A percentile compares a stretch with the other conserved stretches of the same genome.
Evolutionary conservation across 1,140 invertebrate species (phyloP).

Genomic region (Propsilocerus akamusi): DNA sequence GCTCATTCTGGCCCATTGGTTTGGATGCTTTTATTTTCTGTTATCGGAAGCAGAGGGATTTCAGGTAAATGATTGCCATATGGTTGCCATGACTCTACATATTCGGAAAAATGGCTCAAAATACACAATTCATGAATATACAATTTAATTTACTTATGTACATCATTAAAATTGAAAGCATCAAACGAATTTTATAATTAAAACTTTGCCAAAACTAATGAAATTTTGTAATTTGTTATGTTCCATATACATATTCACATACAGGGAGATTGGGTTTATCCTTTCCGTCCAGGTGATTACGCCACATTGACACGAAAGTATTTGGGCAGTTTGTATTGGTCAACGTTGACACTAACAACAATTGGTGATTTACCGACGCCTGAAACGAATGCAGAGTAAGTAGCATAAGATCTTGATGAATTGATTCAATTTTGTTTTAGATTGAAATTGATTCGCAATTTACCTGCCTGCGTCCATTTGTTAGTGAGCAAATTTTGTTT

Average conservation of each 20-base stretch:
- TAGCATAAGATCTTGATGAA: no score
- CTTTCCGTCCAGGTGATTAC: slow-evolving; percentile 69
- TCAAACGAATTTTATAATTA: neutral
- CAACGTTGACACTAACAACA: slow-evolving; percentile 88
- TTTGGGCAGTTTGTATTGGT: slow-evolving; percentile 88
- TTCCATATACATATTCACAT: slow-evolving; percentile 2
- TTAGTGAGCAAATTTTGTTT: no score
- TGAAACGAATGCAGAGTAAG: slow-evolving; percentile 91
- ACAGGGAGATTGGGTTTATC: slow-evolving; percentile 83
- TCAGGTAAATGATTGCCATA: no score
- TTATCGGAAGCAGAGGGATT: slow-evolving; percentile 83
- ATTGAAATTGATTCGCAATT: no score
- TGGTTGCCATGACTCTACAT: no score
- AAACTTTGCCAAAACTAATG: neutral
- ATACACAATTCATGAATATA: no score
- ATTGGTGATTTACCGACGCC: slow-evolving; percentile 89
- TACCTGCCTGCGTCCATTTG: no score
- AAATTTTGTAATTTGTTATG: neutral
- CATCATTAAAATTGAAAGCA: neutral
- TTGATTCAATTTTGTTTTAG: no score
- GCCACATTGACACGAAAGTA: slow-evolving; percentile 79
- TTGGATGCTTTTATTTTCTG: slow-evolving; percentile 92
- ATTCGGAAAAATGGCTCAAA: no score
- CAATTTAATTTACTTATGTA: no score
- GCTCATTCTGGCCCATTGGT: slow-evolving; percentile 89